Base-by-base conservation (phyloP, 2,113 vertebrate species). In the Typhlomys cinereus region DNA sequence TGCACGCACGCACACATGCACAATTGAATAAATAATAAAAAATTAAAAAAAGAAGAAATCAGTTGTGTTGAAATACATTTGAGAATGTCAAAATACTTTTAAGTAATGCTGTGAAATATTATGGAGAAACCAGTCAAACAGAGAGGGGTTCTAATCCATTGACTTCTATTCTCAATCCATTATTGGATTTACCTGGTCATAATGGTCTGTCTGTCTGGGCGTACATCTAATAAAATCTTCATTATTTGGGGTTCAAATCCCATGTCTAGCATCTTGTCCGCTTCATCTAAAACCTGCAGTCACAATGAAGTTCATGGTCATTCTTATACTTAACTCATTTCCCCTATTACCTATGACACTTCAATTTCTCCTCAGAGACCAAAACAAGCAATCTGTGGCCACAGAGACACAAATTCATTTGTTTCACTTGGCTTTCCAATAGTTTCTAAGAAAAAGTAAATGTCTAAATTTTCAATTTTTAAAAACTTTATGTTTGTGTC, bases 201-300 rank as follows among this genome's bases (percentile, higher is more conserved):
- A 89, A 99, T 76, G 1, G 99, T 99, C 96, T 99, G 99, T 88
- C 99, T 98, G 94, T 99, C 99, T 29, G 99, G 99, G 3, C 99
- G 98, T 78, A 99, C 98, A 74, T 99, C 99, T 96, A 99, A 96
- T n/a, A 99, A 97, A 94, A 99, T 99, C 97, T 99, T 99, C 98
- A 98, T 98, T 92, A 99, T 99, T 96, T 99, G 99, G 59, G 99
- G 99, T 97, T 99, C 99, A 96, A 99, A 99, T 66, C 99, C 99
- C 99, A 99, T 99, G 91, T 99, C 99, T 64, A 99, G 80, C 99
- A 99, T 99, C 39, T 98, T 98, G 93, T 99, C 99, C 36, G 99
- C 99, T 96, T 99, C 99, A 94, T 99, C 99, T 94, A 99, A 98
- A 78, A 99, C 99, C 99, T 99, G 91, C 29, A 64, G 70, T 80